Base-by-base conservation (phyloP, 1,140 invertebrate genomes). In the Battus philenor region DNA sequence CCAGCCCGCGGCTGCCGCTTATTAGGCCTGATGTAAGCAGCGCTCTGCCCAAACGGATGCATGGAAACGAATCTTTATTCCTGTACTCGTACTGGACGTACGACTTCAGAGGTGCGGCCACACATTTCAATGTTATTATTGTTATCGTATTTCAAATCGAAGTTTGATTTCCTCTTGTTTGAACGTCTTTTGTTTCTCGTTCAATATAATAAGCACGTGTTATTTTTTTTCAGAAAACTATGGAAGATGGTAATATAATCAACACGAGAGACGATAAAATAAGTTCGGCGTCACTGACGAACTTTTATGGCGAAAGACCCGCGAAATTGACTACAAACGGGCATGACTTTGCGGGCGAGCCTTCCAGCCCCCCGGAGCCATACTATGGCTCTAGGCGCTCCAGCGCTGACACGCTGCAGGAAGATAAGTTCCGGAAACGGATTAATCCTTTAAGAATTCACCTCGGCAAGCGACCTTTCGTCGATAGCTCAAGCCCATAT, bases 71-170 rank as follows among this genome's bases (percentile, higher is more conserved):
- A 78, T 79, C 74, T 71, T 54, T 77, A 68, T 64, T 80, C 56
- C 66, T 82, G 67, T 68, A 75, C 68, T 81, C 76, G 74, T 80
- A 80, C 80, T 85, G 80, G 78, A 75, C 74, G 80, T 81, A 82
- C 76, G 75, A 82, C 72, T 82, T 79, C 60, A 75, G 70, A 82
- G 80, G 80, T 84, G 79, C 26, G 48, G 36, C 41, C 47, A 58
- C 39, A 47, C 47, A 59, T 46, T 50, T 55, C 53, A 51, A 59
- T 68, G 60, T 64, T 64, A 61, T 66, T 73, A 65, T 67, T 66
- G 47, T 50, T 59, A 66, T 68, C 58, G 53, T 65, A 72, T 63
- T 82, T 83, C 66, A 66, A 76, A 77, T 81, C 54, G 58, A 54
- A 53, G 47, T 72, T 79, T 69, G 64, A 81, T 75, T 79, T 80